Evolutionary conservation across 1,140 invertebrate genomes (phyloP), one percentile per base, ranked within the genome.

Genomic region (Homalodisca vitripennis): DNA sequence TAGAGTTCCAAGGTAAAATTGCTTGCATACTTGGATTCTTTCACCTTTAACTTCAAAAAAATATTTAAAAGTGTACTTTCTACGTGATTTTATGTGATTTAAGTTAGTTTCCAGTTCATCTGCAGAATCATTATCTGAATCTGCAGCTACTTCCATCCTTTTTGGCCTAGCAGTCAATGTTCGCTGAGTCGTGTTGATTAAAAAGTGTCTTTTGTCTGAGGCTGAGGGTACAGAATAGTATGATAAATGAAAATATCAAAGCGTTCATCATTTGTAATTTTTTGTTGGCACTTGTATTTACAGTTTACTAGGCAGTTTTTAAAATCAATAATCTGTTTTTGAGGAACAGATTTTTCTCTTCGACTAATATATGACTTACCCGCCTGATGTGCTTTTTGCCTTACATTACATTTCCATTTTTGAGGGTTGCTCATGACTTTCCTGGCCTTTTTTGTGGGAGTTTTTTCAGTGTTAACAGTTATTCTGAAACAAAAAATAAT

Each of bases 171-270:
- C 63, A 12, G 63, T 65, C 10, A 34, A 20, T 34, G n/a, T 24
- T 20, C 63, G 29, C 17, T 3, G n/a, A 34, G 63, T 65, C 17
- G 32, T 65, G 14, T 26, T 41, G 17, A 65, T 34, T n/a, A 65
- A 34, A 65, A 65, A 65, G 22, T 65, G 63, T 65, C 63, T 65
- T 65, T 65, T 65, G n/a, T 65, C 63, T n/a, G 63, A 34, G 10
- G 29, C 30, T 2, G 63, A 6, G 17, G 63, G 29, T 65, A 65
- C 29, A 41, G 3, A 12, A 26, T 65, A 65, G 32, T 10, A 65
- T 6, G 29, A 65, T 14, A 34, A 20, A 2, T 12, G 22, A 2
- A 65, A 22, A 65, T 65, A n/a, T n/a, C 63, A 34, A 2, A 3
- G 2, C 63, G 3, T 65, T 65, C 63, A 24, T 65, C 63, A 17